Evolutionary conservation across 2,888 invertebrate genomes (phyloP).

Genomic region (Nomada goodeniana): DNA sequence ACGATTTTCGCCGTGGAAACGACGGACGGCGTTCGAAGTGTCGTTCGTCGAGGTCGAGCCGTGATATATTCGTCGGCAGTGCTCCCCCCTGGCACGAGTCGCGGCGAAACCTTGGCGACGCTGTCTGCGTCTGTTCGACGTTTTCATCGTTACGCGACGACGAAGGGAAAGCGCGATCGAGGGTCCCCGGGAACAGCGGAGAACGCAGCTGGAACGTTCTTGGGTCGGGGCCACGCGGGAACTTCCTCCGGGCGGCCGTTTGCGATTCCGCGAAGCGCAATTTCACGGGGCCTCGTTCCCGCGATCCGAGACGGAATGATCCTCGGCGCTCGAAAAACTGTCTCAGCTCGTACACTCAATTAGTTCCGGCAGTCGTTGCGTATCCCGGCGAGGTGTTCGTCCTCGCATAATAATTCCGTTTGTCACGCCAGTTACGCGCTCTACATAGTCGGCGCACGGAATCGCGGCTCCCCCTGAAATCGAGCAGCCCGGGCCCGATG

Average conservation of each 20-base stretch:
- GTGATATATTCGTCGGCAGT: too few relatives aligned
- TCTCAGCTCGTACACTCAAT: conserved; percentile 66
- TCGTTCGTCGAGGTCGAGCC: too few relatives aligned
- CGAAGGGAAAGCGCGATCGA: too few relatives aligned
- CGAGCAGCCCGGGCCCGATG: not conserved
- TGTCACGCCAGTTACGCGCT: conserved; percentile 78
- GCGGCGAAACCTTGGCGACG: too few relatives aligned
- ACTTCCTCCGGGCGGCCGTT: not conserved
- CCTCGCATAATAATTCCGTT: conserved; percentile 76
- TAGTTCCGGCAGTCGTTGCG: conserved; percentile 61
- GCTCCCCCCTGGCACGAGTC: too few relatives aligned
- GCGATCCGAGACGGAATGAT: conserved; percentile 35
- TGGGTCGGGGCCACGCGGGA: conserved; percentile 5
- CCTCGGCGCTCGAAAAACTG: conserved; percentile 49
- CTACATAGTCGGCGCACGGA: conserved; percentile 71
- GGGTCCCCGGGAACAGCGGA: too few relatives aligned
- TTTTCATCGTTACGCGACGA: too few relatives aligned
- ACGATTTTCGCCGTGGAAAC: not conserved
- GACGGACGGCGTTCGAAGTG: not conserved
- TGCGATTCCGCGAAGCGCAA: conserved; percentile 27
- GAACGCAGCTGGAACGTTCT: conserved; percentile 1
- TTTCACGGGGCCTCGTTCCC: conserved; percentile 51
- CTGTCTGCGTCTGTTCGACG: too few relatives aligned
- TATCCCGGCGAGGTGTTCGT: conserved; percentile 63
- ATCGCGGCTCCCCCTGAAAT: conserved; percentile 4